Evolutionary conservation across 2,888 invertebrate genomes (phyloP), one percentile per base, ranked within the genome.

Genomic region (Troilus luridus): DNA sequence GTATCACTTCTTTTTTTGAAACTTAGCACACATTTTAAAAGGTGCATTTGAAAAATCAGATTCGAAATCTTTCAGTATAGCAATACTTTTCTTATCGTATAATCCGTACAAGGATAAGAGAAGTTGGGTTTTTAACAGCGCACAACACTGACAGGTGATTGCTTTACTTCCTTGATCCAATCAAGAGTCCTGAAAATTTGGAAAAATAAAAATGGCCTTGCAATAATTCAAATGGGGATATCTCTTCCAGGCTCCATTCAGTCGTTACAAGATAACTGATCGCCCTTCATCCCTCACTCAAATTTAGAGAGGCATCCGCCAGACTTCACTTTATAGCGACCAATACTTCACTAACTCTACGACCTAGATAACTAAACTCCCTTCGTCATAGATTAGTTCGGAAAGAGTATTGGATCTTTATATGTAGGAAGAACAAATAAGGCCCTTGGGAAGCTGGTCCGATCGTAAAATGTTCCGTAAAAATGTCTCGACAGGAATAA

Each of bases 251-350:
- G 56, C 85, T n/a, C 85, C 56, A 56, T 8, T 58, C 12, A 58
- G 56, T n/a, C 56, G n/a, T 56, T 85, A n/a, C 85, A 85, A 85
- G 21, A 85, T 85, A 85, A 85, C 85, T 85, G 85, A 85, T 85
- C 21, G 85, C n/a, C 21, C 56, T 56, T 85, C 85, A 85, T 85
- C 85, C 21, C 56, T 85, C 85, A 85, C 54, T 56, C 6, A 85
- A 85, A 85, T 85, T 58, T 58, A 85, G 85, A n/a, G 85, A 54
- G 85, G n/a, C 85, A n/a, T 85, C 85, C 85, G 56, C 85, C 56
- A 56, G 56, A 54, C 85, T 85, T 85, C 56, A 85, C 56, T 85
- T 85, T 85, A 85, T 85, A 56, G 85, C 54, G n/a, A n/a, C 56
- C 85, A 58, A 85, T 85, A 85, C 56, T 58, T 85, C 85, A 85